Conservation (phyloP, 2,113 vertebrate species). For the Chamaetylas fuelleborni region DNA sequence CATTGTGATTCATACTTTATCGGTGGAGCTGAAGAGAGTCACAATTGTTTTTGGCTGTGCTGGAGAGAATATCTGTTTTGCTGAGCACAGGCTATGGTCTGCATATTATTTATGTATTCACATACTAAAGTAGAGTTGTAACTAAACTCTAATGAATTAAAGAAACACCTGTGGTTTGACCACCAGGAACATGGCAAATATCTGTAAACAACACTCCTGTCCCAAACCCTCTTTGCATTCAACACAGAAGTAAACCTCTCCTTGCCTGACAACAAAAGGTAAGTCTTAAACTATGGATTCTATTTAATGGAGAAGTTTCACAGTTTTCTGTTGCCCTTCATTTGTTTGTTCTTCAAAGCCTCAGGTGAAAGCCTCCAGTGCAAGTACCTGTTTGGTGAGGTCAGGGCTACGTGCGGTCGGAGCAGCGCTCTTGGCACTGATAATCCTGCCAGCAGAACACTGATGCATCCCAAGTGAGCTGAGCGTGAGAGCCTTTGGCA, state of each 20-base stretch:
- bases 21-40: neutral
- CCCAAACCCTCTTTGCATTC: neutral
- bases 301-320: neutral
- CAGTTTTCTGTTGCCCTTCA: neutral
- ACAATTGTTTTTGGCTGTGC: neutral
- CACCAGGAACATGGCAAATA: neutral
- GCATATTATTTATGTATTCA: neutral
- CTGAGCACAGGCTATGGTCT: neutral
- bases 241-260: neutral
- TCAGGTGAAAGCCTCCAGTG: neutral
- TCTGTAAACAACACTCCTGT: neutral
- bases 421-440: neutral
- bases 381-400: neutral
- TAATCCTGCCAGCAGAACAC: neutral
- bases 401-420: rapidly evolving
- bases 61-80: neutral
- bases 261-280: neutral
- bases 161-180: conserved; percentile 12
- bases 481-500: neutral
- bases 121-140: neutral
- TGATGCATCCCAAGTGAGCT: rapidly evolving
- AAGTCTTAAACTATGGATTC: neutral
- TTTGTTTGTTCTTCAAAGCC: conserved; percentile 12
- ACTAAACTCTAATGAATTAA: neutral
- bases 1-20: neutral